Conservation (phyloP, 2,113 vertebrate genomes). For the Anguilla japonica region DNA sequence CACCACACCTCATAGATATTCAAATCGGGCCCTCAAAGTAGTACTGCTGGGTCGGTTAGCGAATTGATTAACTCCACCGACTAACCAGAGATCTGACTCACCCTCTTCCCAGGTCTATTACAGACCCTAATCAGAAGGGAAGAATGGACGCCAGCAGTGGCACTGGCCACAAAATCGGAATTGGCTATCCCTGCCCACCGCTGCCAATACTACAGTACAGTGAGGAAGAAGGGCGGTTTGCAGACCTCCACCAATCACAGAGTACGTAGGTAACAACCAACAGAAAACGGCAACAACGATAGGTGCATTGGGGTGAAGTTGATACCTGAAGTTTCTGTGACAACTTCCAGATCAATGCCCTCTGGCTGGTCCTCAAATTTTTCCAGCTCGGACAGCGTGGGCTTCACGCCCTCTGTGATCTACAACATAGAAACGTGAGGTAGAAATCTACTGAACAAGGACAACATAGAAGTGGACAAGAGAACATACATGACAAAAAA, state of each 20-base stretch:
- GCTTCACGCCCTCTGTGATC: conserved; percentile 96
- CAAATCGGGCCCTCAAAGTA: too few species aligned
- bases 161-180: too few species aligned
- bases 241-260: too few species aligned
- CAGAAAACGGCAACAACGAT: not conserved
- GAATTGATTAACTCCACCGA: too few species aligned
- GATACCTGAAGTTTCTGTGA: conserved; percentile 86
- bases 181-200: too few species aligned
- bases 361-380: conserved; percentile 96
- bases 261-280: too few species aligned
- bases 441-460: not conserved
- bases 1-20: too few species aligned
- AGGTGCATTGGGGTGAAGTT: not conserved
- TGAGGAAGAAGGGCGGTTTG: not conserved
- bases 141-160: too few species aligned
- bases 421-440: conserved; percentile 41
- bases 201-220: not conserved
- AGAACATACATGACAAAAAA: not conserved
- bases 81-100: too few species aligned
- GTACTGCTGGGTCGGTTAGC: too few species aligned
- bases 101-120: too few species aligned
- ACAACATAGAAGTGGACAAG: not conserved
- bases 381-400: conserved; percentile 90
- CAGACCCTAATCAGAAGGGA: too few species aligned
- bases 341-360: conserved; percentile 93